Base-by-base conservation (phyloP, 1,140 invertebrate genomes). In the Helicorthomorpha holstii region DNA sequence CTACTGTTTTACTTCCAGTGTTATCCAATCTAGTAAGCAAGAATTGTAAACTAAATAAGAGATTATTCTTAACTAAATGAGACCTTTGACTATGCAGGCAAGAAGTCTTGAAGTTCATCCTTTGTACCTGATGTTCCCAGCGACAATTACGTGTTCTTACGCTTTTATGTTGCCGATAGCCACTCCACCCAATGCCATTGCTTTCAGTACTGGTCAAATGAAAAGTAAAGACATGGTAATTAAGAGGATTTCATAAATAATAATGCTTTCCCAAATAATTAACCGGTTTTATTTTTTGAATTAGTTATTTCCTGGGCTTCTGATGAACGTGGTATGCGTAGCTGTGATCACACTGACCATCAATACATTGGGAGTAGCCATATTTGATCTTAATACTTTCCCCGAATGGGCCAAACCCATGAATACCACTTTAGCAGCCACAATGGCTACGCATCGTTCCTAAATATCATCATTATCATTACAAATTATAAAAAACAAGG, bases 101-200 rank as follows among this genome's bases (percentile, higher is more conserved):
- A 22, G 67, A 7, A 58, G 57, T 1, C 62, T 71, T 1, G 42
- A 65, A 3, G 58, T 75, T 0, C 83, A 94, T 73, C 91, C 91
- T 0, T 62, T 93, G 49, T 88, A 83, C 65, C 72, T 92, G 60
- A 88, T 92, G 75, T 67, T 94, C 52, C 89, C 91, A 0, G 79
- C 85, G 0, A 76, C 85, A 0, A 64, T 83, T 44, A 78, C 76
- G 4, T 85, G 82, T 63, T 89, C 85, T 4, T 90, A 72, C 59
- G 75, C 76, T 19, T 80, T 78, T 61, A 79, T 83, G 69, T 64
- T 85, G 61, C 89, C 89, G 1, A 85, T 91, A 1, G 78, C 80
- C 21, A 84, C 82, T 1, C 88, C 90, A 2, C 91, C 91, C n/a
- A 96, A 96, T 68, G 91, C 92, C 1, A 87, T 97, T 49, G 88